Base-by-base conservation (phyloP, 2,797 vertebrate genomes). In the Pseudomugil tenellus region DNA sequence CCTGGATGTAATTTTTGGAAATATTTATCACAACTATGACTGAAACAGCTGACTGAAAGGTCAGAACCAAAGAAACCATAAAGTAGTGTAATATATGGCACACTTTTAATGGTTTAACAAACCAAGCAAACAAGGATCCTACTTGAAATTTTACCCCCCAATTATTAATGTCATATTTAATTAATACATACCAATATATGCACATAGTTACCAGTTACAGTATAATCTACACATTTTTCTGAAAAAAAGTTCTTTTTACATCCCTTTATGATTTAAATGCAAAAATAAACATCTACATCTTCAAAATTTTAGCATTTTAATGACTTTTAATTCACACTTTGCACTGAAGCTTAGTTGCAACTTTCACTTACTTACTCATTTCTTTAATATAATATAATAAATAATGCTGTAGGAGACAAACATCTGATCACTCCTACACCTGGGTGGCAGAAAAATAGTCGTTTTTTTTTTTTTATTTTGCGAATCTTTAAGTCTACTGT, bases 61-160 rank as follows among this genome's bases (percentile, higher is more conserved):
- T 17, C 41, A 43, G 17, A 43, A 46, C 19, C 19, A 46, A 46
- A 46, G 8, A n/a, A 46, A 11, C 43, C 2, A 21, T 46, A 3
- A 46, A 21, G 43, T 21, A 46, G 0, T 16, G 4, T 9, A 6
- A 8, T 46, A 46, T 19, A n/a, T 21, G n/a, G n/a, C 43, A 49
- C 72, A 79, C 78, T 81, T 81, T 67, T 73, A 79, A 73, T 0
- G 67, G 70, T 74, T 76, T 61, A 51, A 79, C 64, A 35, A 25
- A 72, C 68, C 72, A 70, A 77, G 74, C 70, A 55, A 80, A 72
- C 67, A 67, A 59, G 48, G 37, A 12, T 49, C n/a, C 21, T 26
- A 70, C 69, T 80, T 3, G 69, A 58, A 83, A 83, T 65, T 46
- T 67, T 29, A 73, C 75, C 65, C 34, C 63, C 21, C 35, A 63